Conservation (phyloP, 2,113 vertebrate genomes). For the Morone chrysops region DNA sequence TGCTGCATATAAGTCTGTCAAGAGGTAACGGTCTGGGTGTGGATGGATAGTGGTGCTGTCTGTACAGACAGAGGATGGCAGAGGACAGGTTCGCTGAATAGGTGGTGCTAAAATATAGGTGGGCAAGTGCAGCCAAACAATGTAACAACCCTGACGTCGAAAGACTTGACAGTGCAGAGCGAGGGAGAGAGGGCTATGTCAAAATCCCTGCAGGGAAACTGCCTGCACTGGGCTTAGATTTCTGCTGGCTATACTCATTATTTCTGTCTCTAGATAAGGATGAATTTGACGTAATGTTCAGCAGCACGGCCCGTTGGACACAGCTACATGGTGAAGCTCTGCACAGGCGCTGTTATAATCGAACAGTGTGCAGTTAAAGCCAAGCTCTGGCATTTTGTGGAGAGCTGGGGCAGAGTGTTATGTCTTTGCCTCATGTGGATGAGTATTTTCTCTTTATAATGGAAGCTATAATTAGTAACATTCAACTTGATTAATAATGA, state of each 20-base stretch:
- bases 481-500: constrained; percentile 13
- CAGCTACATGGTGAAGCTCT: constrained; percentile 30
- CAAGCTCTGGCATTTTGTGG: neutral
- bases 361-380: constrained; percentile 12
- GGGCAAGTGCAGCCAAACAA: constrained; percentile 65
- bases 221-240: constrained; percentile 66
- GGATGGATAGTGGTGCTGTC: constrained; percentile 36
- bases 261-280: constrained; percentile 72
- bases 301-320: constrained; percentile 53
- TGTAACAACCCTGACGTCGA: constrained; percentile 50
- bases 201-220: constrained; percentile 73
- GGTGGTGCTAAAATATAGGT: constrained; percentile 65
- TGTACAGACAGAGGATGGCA: constrained; percentile 36
- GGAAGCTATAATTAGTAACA: neutral
- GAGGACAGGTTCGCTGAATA: constrained; percentile 56
- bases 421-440: constrained; percentile 24
- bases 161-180: constrained; percentile 59
- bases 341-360: constrained; percentile 40
- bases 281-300: constrained; percentile 71
- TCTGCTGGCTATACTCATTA: constrained; percentile 71
- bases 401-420: neutral
- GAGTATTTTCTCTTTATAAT: constrained; percentile 7
- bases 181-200: constrained; percentile 61
- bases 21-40: neutral
- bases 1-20: constrained; percentile 22